phyloP scores from a whole-genome alignment of 1,140 invertebrate species.

The Cotesia glomerata region DNA sequence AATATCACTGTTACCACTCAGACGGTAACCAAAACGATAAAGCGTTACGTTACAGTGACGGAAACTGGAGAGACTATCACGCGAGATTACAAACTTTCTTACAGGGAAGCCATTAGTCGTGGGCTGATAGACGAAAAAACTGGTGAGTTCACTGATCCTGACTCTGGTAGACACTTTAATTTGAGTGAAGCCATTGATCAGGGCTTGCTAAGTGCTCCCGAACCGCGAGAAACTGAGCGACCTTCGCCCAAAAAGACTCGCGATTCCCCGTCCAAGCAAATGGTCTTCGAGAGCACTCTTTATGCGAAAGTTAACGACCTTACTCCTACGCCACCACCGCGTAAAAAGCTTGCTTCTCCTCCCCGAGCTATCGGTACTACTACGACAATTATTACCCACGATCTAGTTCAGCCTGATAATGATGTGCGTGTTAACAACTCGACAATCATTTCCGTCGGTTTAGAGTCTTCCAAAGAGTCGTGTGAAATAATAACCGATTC shows the following conservation, averaged over 20 bases:
- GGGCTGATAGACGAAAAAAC: slow-evolving; percentile 82
- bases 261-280: slow-evolving; percentile 41
- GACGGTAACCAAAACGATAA: slow-evolving; percentile 82
- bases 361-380: slow-evolving; percentile 55
- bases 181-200: slow-evolving; percentile 84
- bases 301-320: slow-evolving; percentile 34
- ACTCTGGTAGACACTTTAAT: slow-evolving; percentile 75
- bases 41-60: slow-evolving; percentile 77
- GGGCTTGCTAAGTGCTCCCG: slow-evolving; percentile 70
- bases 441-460: neutral
- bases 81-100: slow-evolving; percentile 72
- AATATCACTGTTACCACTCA: slow-evolving; percentile 86
- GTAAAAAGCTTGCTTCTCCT: slow-evolving; percentile 42
- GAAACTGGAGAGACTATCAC: slow-evolving; percentile 67
- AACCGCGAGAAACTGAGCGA: slow-evolving; percentile 38
- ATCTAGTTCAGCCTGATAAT: slow-evolving; percentile 28
- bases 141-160: slow-evolving; percentile 81
- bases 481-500: neutral
- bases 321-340: slow-evolving; percentile 25
- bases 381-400: slow-evolving; percentile 50
- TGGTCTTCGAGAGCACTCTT: slow-evolving; percentile 44
- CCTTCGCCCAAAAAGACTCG: slow-evolving; percentile 37
- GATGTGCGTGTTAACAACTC: neutral
- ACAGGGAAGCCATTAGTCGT: slow-evolving; percentile 76
- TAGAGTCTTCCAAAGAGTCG: slow-evolving; percentile 10